These are phyloP conservation scores for Microhierax caerulescens DNA, from an alignment of 2,797 vertebrate species.

Conservation along the genomic window DNA sequence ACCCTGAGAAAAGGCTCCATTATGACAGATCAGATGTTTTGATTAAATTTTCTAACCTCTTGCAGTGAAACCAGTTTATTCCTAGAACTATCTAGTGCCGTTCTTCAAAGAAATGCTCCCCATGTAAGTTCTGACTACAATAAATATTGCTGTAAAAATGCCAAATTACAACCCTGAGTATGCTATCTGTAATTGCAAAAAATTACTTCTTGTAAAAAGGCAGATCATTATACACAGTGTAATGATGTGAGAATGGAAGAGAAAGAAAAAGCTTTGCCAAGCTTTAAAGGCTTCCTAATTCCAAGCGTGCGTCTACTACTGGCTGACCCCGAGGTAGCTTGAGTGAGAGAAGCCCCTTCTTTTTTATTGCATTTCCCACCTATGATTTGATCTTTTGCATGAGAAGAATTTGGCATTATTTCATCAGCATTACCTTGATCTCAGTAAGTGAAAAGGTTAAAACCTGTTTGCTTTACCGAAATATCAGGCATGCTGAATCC, in stretches of 20 bases:
- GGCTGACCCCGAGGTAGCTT: not conserved
- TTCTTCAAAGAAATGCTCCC: not conserved
- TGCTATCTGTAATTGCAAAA: not conserved
- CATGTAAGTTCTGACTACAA: not conserved
- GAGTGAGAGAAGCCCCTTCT: not conserved
- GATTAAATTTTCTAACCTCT: not conserved
- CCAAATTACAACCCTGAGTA: not conserved
- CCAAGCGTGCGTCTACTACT: not conserved
- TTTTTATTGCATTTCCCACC: not conserved
- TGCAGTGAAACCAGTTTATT: not conserved
- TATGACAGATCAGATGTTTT: not conserved
- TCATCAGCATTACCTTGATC: not conserved
- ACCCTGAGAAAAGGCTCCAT: not conserved
- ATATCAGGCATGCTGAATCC: not conserved
- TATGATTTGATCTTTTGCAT: not conserved
- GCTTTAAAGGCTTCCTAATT: not conserved
- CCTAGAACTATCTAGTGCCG: not conserved
- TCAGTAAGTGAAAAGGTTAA: not conserved
- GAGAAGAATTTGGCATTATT: not conserved
- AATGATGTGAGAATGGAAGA: not conserved
- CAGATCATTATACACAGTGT: not conserved
- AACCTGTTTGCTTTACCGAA: not conserved
- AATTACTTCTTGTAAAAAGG: not conserved
- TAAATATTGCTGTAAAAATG: not conserved
- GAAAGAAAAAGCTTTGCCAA: not conserved